Base-by-base conservation (phyloP, 2,888 invertebrate genomes). In the Hirtodrosophila confusa region DNA sequence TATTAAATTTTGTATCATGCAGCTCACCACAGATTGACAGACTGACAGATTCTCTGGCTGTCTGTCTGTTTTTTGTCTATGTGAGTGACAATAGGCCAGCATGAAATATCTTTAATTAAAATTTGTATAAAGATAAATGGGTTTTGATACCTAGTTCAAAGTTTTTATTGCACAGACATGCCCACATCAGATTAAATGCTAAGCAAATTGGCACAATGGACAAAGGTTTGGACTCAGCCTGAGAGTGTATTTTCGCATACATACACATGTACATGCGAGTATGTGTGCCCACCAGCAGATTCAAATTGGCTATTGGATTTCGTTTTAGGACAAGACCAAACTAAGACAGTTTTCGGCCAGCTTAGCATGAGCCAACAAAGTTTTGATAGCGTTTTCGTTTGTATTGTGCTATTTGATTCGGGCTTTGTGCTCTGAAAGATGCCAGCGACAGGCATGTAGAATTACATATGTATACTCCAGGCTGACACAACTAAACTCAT, bases 111-210 rank as follows among this genome's bases (percentile, higher is more conserved):
- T 85, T 85, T 80, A 82, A 87, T 82, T 87, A 82, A 85, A 82
- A 78, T 82, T 75, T 82, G 78, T 80, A 85, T 87, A 85, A 80
- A 82, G 82, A 82, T 82, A 82, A 82, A 87, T 82, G 86, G 82
- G 78, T 72, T 87, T 75, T 85, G 88, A 82, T 82, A 85, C 69
- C 82, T 80, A 87, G 86, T 68, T 75, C 57, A 68, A 79, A 87
- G 78, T 75, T 85, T 82, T 85, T 82, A 87, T 82, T 87, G 71
- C 63, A 74, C 54, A 66, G 67, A 63, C 64, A 63, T 47, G 58
- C 67, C 72, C 74, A 74, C 67, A 74, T 71, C 54, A 36, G 69
- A 77, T 71, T 67, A 68, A 69, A 66, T 77, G 66, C 64, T 58
- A 71, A 77, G 56, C 58, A 77, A 77, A 84, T 83, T 84, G 85